Evolutionary conservation across 2,797 vertebrate genomes (phyloP).

Genomic region (Epinephelus awoara): DNA sequence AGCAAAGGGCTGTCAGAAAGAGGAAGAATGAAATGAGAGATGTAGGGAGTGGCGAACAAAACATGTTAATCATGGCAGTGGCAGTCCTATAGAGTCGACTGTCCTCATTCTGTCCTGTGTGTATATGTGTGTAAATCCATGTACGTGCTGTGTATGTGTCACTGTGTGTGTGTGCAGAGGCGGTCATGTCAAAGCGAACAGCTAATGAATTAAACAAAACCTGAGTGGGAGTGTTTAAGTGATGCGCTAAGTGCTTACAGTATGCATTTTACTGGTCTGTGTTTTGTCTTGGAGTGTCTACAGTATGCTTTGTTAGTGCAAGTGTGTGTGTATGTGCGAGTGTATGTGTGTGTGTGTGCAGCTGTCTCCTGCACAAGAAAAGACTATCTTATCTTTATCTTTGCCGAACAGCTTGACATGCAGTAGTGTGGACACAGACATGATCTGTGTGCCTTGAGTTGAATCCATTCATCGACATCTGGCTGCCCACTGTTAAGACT

Average conservation of each 20-base stretch:
- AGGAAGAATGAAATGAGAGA: slow-evolving; percentile 8
- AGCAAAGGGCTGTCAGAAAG: slow-evolving; percentile 39
- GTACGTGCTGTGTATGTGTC: not conserved
- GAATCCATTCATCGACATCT: slow-evolving; percentile 28
- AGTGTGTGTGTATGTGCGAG: not conserved
- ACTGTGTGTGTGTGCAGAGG: slow-evolving; percentile 7
- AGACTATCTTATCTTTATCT: slow-evolving; percentile 28
- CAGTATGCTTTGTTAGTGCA: slow-evolving; percentile 12
- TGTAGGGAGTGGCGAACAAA: slow-evolving; percentile 34
- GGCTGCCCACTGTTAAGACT: not conserved
- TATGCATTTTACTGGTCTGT: slow-evolving; percentile 18
- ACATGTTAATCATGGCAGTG: slow-evolving; percentile 58
- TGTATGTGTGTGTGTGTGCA: slow-evolving; percentile 5
- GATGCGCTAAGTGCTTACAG: slow-evolving; percentile 45
- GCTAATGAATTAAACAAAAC: slow-evolving; percentile 61
- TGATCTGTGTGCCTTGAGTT: slow-evolving; percentile 26
- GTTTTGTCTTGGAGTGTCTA: slow-evolving; percentile 21
- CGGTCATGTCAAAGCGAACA: slow-evolving; percentile 30
- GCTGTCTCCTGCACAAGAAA: slow-evolving; percentile 8
- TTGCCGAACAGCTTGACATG: slow-evolving; percentile 45
- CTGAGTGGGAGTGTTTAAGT: slow-evolving; percentile 25
- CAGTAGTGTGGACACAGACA: slow-evolving; percentile 14
- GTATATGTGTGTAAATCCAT: slow-evolving; percentile 32
- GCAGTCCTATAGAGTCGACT: slow-evolving; percentile 43
- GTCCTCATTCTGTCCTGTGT: slow-evolving; percentile 70